These are phyloP conservation scores for Tiliqua scincoides DNA, from an alignment of 2,113 vertebrate species.

Conservation along the genomic window DNA sequence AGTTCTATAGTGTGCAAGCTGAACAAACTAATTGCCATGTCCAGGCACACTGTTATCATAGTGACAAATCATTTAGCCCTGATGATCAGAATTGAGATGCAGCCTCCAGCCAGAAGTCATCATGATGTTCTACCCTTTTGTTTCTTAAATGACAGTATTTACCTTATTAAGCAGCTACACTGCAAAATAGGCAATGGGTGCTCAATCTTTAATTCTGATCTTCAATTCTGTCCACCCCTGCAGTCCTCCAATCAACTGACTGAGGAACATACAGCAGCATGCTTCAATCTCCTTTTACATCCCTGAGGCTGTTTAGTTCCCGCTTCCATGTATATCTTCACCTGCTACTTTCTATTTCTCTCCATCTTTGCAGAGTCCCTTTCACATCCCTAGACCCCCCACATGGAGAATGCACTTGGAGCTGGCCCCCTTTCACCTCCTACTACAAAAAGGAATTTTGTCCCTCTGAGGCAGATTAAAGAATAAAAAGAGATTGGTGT, in stretches of 20 bases:
- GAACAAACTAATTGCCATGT: neutral
- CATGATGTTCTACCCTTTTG: neutral
- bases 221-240: neutral
- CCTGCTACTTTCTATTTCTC: neutral
- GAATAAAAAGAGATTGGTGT: no score
- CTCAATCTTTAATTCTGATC: neutral
- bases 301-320: neutral
- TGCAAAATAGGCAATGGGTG: no score
- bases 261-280: neutral
- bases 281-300: neutral
- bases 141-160: neutral
- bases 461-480: no score
- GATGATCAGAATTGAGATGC: neutral
- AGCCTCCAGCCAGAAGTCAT: neutral
- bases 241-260: neutral
- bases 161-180: neutral
- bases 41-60: neutral
- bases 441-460: no score
- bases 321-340: neutral
- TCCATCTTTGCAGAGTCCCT: no score
- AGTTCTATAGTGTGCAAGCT: neutral
- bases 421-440: no score
- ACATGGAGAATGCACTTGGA: no score
- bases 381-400: no score
- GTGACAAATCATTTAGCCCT: neutral